Percentiles rank a stretch among this genome's conserved stretches.
Evolutionary conservation across 2,888 invertebrate genomes (phyloP).

Genomic region (Neoitamus cyanurus): DNA sequence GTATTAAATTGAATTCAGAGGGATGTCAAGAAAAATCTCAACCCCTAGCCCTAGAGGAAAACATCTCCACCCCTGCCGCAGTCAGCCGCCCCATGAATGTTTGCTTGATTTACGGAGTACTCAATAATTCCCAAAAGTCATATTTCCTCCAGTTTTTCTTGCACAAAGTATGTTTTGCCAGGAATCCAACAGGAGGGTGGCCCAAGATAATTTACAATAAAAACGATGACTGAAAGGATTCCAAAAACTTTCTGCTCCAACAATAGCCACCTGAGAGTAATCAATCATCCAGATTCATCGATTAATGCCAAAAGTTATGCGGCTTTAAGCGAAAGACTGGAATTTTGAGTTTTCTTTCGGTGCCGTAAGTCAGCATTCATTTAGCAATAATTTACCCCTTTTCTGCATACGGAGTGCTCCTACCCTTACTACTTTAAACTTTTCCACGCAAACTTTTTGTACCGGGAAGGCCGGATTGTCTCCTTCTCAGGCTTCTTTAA

Average conservation of each 20-base stretch:
- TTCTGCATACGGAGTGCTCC: neutral
- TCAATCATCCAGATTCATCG: constrained; percentile 51
- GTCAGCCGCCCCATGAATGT: neutral
- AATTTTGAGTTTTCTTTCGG: neutral
- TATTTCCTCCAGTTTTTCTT: constrained; percentile 21
- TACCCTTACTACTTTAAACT: constrained; percentile 22
- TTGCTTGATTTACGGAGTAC: constrained; percentile 5
- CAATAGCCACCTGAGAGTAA: constrained; percentile 52
- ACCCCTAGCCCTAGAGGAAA: constrained; percentile 8
- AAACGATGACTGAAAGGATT: constrained; percentile 19
- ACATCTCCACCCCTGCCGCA: neutral
- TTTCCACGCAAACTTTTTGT: constrained; percentile 48
- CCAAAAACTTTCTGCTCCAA: constrained; percentile 5
- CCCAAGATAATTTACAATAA: constrained; percentile 42
- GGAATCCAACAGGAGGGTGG: neutral
- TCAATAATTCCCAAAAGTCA: constrained; percentile 45
- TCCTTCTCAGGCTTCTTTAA: neutral
- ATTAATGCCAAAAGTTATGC: constrained; percentile 50
- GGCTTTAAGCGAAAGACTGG: neutral
- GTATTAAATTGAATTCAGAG: neutral
- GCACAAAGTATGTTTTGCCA: neutral
- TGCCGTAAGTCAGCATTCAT: constrained; percentile 26
- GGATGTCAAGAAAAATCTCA: neutral
- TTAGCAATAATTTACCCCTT: constrained; percentile 39
- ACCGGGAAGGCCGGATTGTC: neutral